Evolutionary conservation across 2,113 vertebrate species (phyloP).

Genomic region (Onychorhynchus coronatus): DNA sequence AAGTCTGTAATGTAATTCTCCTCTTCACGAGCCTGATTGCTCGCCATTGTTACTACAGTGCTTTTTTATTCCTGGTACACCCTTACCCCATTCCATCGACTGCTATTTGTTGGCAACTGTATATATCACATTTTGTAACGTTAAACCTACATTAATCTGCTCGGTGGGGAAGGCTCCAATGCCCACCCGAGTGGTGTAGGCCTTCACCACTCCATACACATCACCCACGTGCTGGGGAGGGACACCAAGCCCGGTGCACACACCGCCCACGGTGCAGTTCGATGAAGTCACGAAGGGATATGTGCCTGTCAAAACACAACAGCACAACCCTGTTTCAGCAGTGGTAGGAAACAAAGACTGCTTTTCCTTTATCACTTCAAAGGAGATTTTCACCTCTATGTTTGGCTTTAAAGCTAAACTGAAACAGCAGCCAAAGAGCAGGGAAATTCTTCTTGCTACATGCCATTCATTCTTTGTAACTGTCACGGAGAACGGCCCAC

Average conservation of each 20-base stretch:
- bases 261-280: constrained; percentile 94
- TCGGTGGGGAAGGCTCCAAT: constrained; percentile 97
- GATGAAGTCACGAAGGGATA: constrained; percentile 98
- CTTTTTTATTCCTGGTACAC: neutral
- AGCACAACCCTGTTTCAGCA: neutral
- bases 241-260: constrained; percentile 92
- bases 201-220: constrained; percentile 94
- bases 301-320: constrained; percentile 78
- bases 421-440: neutral
- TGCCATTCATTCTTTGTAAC: neutral
- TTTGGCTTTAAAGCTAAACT: neutral
- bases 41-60: neutral
- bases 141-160: constrained; percentile 88
- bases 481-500: neutral
- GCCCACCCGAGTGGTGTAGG: constrained; percentile 93
- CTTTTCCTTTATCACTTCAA: neutral
- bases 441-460: neutral
- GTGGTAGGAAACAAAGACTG: neutral
- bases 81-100: neutral
- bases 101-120: neutral
- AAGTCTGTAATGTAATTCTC: neutral
- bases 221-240: constrained; percentile 92
- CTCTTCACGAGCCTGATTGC: neutral
- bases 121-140: fast-evolving
- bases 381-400: neutral